These are phyloP conservation scores for Anarrhichthys ocellatus DNA, from an alignment of 2,113 vertebrate species.

Conservation along the genomic window DNA sequence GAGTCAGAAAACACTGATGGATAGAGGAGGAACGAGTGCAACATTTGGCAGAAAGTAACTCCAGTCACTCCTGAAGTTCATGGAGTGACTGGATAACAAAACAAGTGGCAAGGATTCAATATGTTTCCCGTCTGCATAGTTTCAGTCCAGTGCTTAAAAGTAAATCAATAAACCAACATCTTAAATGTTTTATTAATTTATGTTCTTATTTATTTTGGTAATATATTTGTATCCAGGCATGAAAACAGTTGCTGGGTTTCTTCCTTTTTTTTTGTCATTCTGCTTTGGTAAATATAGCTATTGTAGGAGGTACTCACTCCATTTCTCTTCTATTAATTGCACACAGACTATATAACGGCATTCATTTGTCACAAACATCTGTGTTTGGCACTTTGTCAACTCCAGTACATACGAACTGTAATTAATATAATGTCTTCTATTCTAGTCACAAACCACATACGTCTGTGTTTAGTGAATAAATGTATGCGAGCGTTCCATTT, in stretches of 20 bases:
- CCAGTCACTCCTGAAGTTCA: background rate
- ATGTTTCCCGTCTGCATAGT: background rate
- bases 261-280: background rate
- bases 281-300: background rate
- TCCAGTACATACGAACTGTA: background rate
- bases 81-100: background rate
- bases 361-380: background rate
- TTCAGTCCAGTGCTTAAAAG: background rate
- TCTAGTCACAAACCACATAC: constrained; percentile 6
- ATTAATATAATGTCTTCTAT: background rate
- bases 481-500: background rate
- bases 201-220: background rate
- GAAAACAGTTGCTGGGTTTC: background rate
- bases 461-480: background rate
- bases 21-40: constrained; percentile 13
- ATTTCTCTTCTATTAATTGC: background rate
- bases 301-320: background rate
- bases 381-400: constrained; percentile 13
- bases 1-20: constrained; percentile 17
- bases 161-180: background rate
- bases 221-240: background rate
- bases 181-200: background rate
- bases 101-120: background rate
- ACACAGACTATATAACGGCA: background rate
- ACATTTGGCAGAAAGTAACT: background rate